phyloP scores from a whole-genome alignment of 2,797 vertebrate species.

The Poecile montanus region DNA sequence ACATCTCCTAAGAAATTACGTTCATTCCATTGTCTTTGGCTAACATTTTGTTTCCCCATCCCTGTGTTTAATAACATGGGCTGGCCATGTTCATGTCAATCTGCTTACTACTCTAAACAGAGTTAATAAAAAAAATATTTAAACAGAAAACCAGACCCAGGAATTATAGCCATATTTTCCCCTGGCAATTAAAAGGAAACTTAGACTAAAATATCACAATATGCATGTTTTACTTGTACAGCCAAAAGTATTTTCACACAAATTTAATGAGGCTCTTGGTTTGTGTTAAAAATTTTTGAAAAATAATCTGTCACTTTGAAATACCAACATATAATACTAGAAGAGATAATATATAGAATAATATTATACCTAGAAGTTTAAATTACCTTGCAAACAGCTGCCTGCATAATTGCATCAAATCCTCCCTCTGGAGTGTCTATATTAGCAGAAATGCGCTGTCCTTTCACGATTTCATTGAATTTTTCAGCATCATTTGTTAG shows the following conservation, averaged over 20 bases:
- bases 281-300: not conserved
- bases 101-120: not conserved
- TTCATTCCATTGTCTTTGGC: conserved; percentile 11
- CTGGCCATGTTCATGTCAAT: not conserved
- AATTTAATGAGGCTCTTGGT: not conserved
- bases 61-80: conserved; percentile 7
- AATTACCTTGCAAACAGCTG: conserved; percentile 93
- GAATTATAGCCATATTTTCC: not conserved
- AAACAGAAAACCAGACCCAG: not conserved
- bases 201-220: not conserved
- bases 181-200: not conserved
- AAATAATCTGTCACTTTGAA: not conserved
- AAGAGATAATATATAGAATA: not conserved
- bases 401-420: conserved; percentile 98
- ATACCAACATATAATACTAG: not conserved
- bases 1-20: not conserved
- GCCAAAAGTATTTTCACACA: conserved; percentile 22
- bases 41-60: not conserved
- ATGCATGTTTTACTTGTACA: not conserved
- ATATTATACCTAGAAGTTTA: not conserved
- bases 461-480: conserved; percentile 91
- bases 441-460: conserved; percentile 90
- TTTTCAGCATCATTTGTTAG: conserved; percentile 88
- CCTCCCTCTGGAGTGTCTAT: conserved; percentile 91
- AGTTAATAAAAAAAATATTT: not conserved